Percentiles rank a stretch among this genome's conserved stretches.
phyloP scores from a whole-genome alignment of 2,888 invertebrate species.

The Heteromyza rotundicornis region DNA sequence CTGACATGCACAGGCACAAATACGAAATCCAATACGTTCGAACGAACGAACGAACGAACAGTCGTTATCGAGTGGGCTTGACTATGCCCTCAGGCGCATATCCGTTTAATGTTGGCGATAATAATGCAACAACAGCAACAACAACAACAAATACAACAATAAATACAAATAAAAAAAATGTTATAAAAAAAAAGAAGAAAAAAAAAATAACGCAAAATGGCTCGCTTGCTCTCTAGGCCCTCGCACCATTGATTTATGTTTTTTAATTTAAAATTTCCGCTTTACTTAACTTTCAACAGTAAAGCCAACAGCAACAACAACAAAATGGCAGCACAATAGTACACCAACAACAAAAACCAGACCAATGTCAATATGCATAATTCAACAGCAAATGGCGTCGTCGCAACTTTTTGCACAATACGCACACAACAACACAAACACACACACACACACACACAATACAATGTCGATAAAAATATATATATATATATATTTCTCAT shows the following conservation, averaged over 20 bases:
- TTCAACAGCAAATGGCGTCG: conserved; percentile 31
- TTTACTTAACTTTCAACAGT: conserved; percentile 57
- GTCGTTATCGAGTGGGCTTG: conserved; percentile 18
- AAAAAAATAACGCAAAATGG: conserved; percentile 15
- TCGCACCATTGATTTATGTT: conserved; percentile 59
- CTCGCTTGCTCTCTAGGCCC: conserved; percentile 24
- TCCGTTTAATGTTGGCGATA: conserved; percentile 59
- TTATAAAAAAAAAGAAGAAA: background rate
- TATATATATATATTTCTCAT: background rate
- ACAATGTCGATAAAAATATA: background rate
- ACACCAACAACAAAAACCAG: conserved; percentile 23
- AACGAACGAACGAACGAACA: no score
- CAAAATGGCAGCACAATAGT: conserved; percentile 32
- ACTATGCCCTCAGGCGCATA: conserved; percentile 49
- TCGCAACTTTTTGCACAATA: conserved; percentile 32
- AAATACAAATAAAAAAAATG: conserved; percentile 25
- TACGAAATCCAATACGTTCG: conserved; percentile 19
- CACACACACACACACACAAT: background rate
- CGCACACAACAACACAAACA: background rate
- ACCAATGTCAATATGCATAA: conserved; percentile 38
- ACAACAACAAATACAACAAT: conserved; percentile 23
- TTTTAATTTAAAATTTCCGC: conserved; percentile 63
- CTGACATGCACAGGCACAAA: background rate
- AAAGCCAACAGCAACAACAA: conserved; percentile 41
- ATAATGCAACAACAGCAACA: conserved; percentile 43